A percentile compares a stretch with the other conserved stretches of the same genome.
Conservation (phyloP, 2,888 invertebrate genomes). For the Ophraella communa region DNA sequence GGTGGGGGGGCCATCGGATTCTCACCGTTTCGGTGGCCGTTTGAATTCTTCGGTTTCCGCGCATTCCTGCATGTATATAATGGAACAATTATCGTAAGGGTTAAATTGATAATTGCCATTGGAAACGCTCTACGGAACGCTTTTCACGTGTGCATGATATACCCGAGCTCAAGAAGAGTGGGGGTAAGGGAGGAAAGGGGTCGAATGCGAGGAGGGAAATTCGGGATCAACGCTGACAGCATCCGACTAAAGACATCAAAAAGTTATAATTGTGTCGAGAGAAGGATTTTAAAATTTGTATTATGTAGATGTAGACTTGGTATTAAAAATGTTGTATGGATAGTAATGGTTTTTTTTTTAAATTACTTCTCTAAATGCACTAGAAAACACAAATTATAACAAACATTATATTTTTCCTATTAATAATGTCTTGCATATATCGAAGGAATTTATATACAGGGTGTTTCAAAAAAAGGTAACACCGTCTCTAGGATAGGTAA, state of each 20-base stretch:
- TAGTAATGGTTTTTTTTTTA: too few relatives aligned
- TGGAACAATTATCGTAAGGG: slow-evolving; percentile 36
- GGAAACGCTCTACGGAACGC: slow-evolving; percentile 13
- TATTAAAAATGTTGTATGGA: too few relatives aligned
- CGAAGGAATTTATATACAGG: too few relatives aligned
- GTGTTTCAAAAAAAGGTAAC: too few relatives aligned
- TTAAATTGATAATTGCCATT: slow-evolving; percentile 36
- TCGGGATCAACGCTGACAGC: slow-evolving; percentile 2
- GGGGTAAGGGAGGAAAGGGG: not conserved
- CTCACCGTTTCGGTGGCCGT: slow-evolving; percentile 31
- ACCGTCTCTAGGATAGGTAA: too few relatives aligned
- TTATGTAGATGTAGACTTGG: not conserved
- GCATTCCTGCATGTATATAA: slow-evolving; percentile 31
- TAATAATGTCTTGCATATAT: too few relatives aligned
- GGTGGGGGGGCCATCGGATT: slow-evolving; percentile 34
- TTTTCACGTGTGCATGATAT: slow-evolving; percentile 13
- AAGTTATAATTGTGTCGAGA: too few relatives aligned
- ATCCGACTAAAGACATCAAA: not conserved
- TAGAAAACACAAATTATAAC: too few relatives aligned
- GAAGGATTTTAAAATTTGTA: too few relatives aligned
- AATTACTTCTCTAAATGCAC: too few relatives aligned
- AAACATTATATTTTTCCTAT: too few relatives aligned
- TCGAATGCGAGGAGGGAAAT: not conserved
- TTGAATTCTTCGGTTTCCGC: slow-evolving; percentile 40
- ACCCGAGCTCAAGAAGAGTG: not conserved